phyloP scores from a whole-genome alignment of 2,888 invertebrate species.

The Leuctra nigra region DNA sequence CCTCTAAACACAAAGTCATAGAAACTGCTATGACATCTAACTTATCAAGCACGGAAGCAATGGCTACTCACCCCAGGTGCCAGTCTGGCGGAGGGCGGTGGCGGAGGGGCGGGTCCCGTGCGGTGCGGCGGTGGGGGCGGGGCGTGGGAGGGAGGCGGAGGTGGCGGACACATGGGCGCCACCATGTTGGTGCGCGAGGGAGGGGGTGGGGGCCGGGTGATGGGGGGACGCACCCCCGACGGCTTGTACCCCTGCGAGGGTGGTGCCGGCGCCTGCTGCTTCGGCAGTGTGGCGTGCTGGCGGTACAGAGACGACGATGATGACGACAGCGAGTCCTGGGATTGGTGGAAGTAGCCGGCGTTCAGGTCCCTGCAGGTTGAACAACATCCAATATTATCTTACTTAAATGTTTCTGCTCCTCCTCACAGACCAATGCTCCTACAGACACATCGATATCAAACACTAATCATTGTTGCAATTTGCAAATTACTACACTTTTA shows the following conservation, averaged over 20 bases:
- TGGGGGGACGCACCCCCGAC: slow-evolving; percentile 39
- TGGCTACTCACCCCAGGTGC: slow-evolving; percentile 28
- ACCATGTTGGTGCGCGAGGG: too few relatives aligned
- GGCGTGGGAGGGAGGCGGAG: slow-evolving; percentile 40
- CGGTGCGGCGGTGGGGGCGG: slow-evolving; percentile 35
- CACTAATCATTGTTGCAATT: too few relatives aligned
- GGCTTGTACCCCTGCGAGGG: slow-evolving; percentile 21
- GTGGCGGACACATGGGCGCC: too few relatives aligned
- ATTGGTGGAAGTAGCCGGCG: slow-evolving; percentile 42
- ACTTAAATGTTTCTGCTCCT: too few relatives aligned
- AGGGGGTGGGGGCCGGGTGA: slow-evolving; percentile 46
- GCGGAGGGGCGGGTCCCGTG: slow-evolving; percentile 37
- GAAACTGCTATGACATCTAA: too few relatives aligned
- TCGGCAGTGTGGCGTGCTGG: slow-evolving; percentile 32
- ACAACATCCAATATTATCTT: too few relatives aligned
- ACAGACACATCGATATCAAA: neutral
- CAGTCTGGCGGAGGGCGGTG: slow-evolving; percentile 35
- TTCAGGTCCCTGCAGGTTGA: slow-evolving; percentile 19
- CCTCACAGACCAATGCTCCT: too few relatives aligned
- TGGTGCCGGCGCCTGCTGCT: slow-evolving; percentile 15
- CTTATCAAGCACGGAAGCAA: too few relatives aligned
- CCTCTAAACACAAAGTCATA: too few relatives aligned
- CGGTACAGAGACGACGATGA: slow-evolving; percentile 29
- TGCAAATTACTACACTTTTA: too few relatives aligned
- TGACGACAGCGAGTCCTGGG: slow-evolving; percentile 44